Evolutionary conservation across 2,113 vertebrate species (phyloP), one percentile per base, ranked within the genome.

Genomic region (Spheniscus mendiculus): DNA sequence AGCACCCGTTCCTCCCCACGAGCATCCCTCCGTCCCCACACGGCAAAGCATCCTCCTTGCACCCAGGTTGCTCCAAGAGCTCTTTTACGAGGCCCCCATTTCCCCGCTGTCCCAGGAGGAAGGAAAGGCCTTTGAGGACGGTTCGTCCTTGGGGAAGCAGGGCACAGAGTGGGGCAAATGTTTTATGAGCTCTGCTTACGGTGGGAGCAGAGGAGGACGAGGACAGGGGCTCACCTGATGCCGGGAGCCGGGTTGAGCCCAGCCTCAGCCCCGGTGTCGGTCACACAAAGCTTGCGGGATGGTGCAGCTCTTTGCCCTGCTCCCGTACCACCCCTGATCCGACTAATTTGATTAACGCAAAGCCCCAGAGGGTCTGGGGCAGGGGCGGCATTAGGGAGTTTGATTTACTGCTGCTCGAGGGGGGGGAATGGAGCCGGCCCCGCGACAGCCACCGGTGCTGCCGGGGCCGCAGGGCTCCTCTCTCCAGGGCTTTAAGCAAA

Each of bases 251-350:
- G 5, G 13, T 5, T 1, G 13, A 59, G 53, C 34, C 7, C 55
- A 5, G 52, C 20, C 45, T 27, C 49, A 11, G 56, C 47, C 38
- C 47, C 0, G 1, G 13, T 0, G 1, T 1, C 0, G 3, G 15
- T 3, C 45, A 3, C 47, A 8, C 0, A 9, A 42, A 42, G 10
- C 17, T 34, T 5, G 7, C 0, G 14, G 62, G n/a, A 20, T 0
- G 36, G 9, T 2, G 73, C 78, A 18, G 70, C 65, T n/a, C 70
- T 36, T 90, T 12, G 18, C 21, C 70, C 5, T n/a, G 42, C 52
- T 78, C 36, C 89, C 1, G 2, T 5, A 14, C 8, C 18, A 0
- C 36, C 45, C 84, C 9, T 3, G 27, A 45, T 18, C 70, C 5
- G 0, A 34, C 9, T 6, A 0, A 47, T 74, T 18, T 6, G 59